These are phyloP conservation scores for Tanaodytes sp. DNA, from an alignment of 2,888 invertebrate species.

Conservation along the genomic window DNA sequence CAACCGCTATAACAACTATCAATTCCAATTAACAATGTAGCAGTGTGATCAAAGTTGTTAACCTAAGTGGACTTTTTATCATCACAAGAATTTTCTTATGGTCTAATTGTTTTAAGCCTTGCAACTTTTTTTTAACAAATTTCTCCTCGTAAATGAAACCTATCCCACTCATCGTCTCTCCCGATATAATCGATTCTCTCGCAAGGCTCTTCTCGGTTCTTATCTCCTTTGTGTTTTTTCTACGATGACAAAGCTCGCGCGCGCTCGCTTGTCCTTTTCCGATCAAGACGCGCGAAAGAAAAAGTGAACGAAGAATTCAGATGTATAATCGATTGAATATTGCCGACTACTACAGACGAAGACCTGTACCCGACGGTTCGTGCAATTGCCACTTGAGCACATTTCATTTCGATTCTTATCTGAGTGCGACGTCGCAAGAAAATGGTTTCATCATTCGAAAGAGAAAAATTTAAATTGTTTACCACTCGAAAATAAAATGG, in stretches of 20 bases:
- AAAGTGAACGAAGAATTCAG: conserved; percentile 50
- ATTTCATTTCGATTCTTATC: conserved; percentile 57
- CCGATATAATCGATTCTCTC: conserved; percentile 42
- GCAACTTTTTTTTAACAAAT: conserved; percentile 39
- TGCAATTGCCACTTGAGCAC: conserved; percentile 59
- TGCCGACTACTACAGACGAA: conserved; percentile 46
- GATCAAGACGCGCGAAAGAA: conserved; percentile 45
- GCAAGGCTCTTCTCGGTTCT: conserved; percentile 19
- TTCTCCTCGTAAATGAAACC: conserved; percentile 42
- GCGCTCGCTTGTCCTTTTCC: conserved; percentile 32
- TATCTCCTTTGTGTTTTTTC: conserved; percentile 34
- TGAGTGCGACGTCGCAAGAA: conserved; percentile 42
- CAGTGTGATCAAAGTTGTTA: no score
- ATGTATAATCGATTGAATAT: conserved; percentile 60
- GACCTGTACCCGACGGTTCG: conserved; percentile 61
- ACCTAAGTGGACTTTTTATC: no score
- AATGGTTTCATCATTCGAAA: conserved; percentile 48
- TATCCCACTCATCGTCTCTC: conserved; percentile 23
- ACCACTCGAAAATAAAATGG: conserved; percentile 40
- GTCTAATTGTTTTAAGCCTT: conserved; percentile 40
- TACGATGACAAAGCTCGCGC: conserved; percentile 39
- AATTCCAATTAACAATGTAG: no score
- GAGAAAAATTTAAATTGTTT: conserved; percentile 54
- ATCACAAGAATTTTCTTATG: no score
- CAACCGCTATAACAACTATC: no score